Percentiles rank a stretch among this genome's conserved stretches.
Evolutionary conservation across 1,140 invertebrate genomes (phyloP).

Genomic region (Drosophila prosaltans): DNA sequence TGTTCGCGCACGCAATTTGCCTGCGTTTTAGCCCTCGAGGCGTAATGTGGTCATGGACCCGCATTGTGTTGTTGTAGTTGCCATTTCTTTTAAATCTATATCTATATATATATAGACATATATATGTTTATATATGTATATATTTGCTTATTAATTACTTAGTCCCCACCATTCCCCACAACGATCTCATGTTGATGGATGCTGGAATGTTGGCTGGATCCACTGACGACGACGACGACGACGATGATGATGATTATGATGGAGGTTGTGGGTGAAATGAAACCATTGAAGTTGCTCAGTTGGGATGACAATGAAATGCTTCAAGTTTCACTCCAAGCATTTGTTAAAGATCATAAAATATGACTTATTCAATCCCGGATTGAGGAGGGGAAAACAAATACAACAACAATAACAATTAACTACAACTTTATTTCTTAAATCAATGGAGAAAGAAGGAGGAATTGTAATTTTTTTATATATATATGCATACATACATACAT

Average conservation of each 20-base stretch:
- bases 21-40: constrained; percentile 21
- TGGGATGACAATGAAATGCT: constrained; percentile 64
- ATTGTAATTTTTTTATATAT: too few species aligned
- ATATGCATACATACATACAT: too few species aligned
- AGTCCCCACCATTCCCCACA: constrained; percentile 26
- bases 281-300: constrained; percentile 60
- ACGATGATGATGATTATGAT: constrained; percentile 19
- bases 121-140: constrained; percentile 1
- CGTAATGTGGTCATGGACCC: constrained; percentile 71
- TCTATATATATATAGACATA: not conserved
- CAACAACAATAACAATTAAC: too few species aligned
- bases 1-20: constrained; percentile 63
- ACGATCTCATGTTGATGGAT: constrained; percentile 64
- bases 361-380: not conserved
- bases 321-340: constrained; percentile 64
- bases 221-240: too few species aligned
- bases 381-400: not conserved
- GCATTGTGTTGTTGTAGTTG: constrained; percentile 59
- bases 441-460: too few species aligned
- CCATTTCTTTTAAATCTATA: constrained; percentile 52
- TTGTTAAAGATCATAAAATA: constrained; percentile 1
- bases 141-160: constrained; percentile 70
- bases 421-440: too few species aligned
- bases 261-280: constrained; percentile 75
- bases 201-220: constrained; percentile 26